A percentile compares a stretch with the other conserved stretches of the same genome.
Conservation (phyloP, 2,888 invertebrate species). For the Drosophila paranaensis region DNA sequence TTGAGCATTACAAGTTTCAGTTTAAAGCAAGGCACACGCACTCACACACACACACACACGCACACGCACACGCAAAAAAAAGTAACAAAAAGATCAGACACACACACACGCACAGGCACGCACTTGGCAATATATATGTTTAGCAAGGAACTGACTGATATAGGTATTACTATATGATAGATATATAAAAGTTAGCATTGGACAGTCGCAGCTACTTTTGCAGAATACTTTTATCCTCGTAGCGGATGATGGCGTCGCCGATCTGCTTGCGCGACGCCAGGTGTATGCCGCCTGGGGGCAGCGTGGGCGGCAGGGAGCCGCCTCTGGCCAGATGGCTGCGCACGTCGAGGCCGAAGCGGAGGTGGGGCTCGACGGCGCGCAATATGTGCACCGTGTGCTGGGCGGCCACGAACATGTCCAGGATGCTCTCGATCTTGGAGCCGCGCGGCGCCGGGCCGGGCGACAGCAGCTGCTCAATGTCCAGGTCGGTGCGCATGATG, state of each 20-base stretch:
- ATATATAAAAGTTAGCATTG: slow-evolving; percentile 36
- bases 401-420: slow-evolving; percentile 89
- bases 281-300: slow-evolving; percentile 82
- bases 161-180: slow-evolving; percentile 21
- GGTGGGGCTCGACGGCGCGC: slow-evolving; percentile 92
- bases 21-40: slow-evolving; percentile 64
- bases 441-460: slow-evolving; percentile 58
- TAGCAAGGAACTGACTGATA: slow-evolving; percentile 71
- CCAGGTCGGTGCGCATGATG: slow-evolving; percentile 88
- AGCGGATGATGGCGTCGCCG: slow-evolving; percentile 84
- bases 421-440: slow-evolving; percentile 86
- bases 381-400: slow-evolving; percentile 89
- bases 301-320: slow-evolving; percentile 56
- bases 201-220: slow-evolving; percentile 66
- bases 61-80: background rate
- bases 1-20: slow-evolving; percentile 79
- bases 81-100: slow-evolving; percentile 23
- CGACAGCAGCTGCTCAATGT: slow-evolving; percentile 86
- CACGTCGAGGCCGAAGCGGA: slow-evolving; percentile 86
- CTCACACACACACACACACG: background rate
- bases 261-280: slow-evolving; percentile 86
- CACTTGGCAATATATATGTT: slow-evolving; percentile 15
- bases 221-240: slow-evolving; percentile 83
- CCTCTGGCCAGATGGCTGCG: slow-evolving; percentile 74
- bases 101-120: slow-evolving; percentile 6